Evolutionary conservation across 2,797 vertebrate species (phyloP).

Genomic region (Muscicapa comitata): DNA sequence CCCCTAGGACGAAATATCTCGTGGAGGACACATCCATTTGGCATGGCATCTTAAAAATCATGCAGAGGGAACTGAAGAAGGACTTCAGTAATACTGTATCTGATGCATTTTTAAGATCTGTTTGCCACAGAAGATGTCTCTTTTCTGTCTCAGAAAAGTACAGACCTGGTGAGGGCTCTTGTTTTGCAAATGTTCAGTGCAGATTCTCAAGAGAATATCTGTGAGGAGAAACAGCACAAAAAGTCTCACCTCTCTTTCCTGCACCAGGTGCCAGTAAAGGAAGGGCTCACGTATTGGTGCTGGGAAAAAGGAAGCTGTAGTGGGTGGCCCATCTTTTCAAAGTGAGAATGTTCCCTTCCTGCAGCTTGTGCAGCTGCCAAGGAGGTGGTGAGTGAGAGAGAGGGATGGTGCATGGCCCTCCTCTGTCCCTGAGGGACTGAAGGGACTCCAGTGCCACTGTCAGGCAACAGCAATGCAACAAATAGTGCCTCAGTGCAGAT

Average conservation of each 20-base stretch:
- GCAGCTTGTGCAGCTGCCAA: background rate
- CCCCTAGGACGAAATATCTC: background rate
- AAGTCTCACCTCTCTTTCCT: background rate
- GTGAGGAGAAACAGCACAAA: background rate
- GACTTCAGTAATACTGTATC: background rate
- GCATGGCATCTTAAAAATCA: background rate
- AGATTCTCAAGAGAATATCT: background rate
- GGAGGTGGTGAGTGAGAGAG: rapidly evolving
- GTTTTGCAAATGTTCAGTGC: background rate
- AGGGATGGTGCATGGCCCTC: background rate
- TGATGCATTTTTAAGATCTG: background rate
- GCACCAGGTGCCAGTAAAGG: background rate
- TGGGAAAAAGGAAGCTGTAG: background rate
- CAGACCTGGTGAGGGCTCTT: background rate
- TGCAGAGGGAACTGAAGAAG: background rate
- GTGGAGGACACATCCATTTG: background rate
- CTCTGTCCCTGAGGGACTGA: background rate
- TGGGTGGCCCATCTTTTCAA: background rate
- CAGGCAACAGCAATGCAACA: background rate
- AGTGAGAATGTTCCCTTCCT: background rate
- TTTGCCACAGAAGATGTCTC: background rate
- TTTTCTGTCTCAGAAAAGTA: background rate
- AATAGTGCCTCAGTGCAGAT: background rate
- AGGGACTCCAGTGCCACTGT: background rate
- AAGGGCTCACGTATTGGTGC: background rate